Base-by-base conservation (phyloP, 2,888 invertebrate species). In the Cyaniris semiargus region DNA sequence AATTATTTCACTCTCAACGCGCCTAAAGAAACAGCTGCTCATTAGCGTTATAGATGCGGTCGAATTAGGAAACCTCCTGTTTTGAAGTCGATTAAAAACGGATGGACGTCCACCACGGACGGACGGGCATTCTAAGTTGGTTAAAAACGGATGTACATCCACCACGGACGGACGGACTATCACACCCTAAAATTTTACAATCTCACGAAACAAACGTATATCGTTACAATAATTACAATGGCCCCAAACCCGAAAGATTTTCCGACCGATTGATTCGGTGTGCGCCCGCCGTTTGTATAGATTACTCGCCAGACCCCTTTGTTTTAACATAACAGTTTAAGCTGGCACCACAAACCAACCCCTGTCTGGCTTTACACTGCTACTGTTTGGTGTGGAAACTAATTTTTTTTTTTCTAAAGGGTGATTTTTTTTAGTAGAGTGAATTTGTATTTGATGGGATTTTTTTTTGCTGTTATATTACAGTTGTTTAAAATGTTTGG, bases 301-400 rank as follows among this genome's bases (percentile, higher is more conserved):
- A 74, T 74, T 74, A 74, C 15, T 27, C 21, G 1, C 21, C 74
- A 44, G 74, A 48, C 74, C 44, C 53, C 74, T 48, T 44, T 48
- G 74, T 48, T 74, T 74, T 53, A 72, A n/a, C 72, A 44, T 71
- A 38, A 71, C 38, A n/a, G 70, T 66, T 66, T 58, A 58, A 66
- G 27, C 66, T 66, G 66, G 23, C 27, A 27, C 66, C 66, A 66
- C 27, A 66, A 66, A 66, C 13, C 66, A 66, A 23, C 66, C 66
- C 27, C 27, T 66, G 66, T 66, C 66, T 66, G 66, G 27, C 66
- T 27, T 66, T 27, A 66, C 66, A 66, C 66, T 3, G 53, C 53
- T 4, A 66, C 23, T 8, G 3, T 27, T 27, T 15, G 27, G 66
- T 15, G 27, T 66, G 5, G 21, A 60, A 23, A 21, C n/a, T 21